Evolutionary conservation across 92 coral and sea anemone genomes (phyloP).

Genomic region (Bergia puertoricense): DNA sequence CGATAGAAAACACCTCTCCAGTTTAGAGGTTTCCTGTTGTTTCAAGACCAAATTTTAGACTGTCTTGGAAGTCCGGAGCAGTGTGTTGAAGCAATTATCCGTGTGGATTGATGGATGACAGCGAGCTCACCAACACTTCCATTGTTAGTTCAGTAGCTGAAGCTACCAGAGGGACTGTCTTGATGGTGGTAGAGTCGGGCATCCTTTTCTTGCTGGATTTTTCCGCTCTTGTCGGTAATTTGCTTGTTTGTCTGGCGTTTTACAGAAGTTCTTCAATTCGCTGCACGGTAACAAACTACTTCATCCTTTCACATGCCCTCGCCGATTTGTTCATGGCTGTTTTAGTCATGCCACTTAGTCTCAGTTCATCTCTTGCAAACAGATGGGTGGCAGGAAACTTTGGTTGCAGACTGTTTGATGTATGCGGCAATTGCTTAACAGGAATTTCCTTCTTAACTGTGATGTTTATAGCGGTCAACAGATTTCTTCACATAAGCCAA

Average conservation of each 20-base stretch:
- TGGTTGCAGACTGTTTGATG: neutral
- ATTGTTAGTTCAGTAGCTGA: neutral
- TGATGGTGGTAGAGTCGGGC: neutral
- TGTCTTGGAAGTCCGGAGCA: too few relatives aligned
- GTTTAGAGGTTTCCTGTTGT: too few relatives aligned
- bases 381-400: neutral
- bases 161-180: neutral
- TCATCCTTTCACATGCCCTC: conserved; percentile 11
- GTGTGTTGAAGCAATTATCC: too few relatives aligned
- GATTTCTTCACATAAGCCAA: neutral
- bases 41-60: too few relatives aligned
- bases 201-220: neutral
- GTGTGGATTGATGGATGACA: neutral
- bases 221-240: conserved; percentile 5
- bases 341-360: neutral
- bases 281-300: conserved; percentile 10
- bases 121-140: neutral
- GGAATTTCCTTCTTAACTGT: conserved; percentile 18
- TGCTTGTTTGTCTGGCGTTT: conserved; percentile 4
- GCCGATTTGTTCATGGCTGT: conserved; percentile 8
- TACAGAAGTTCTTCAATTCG: conserved; percentile 18
- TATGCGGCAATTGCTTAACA: neutral
- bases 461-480: conserved; percentile 29
- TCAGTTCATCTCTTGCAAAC: neutral
- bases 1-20: too few relatives aligned